phyloP scores from a whole-genome alignment of 2,888 invertebrate species.

The Aspidiotus destructor region DNA sequence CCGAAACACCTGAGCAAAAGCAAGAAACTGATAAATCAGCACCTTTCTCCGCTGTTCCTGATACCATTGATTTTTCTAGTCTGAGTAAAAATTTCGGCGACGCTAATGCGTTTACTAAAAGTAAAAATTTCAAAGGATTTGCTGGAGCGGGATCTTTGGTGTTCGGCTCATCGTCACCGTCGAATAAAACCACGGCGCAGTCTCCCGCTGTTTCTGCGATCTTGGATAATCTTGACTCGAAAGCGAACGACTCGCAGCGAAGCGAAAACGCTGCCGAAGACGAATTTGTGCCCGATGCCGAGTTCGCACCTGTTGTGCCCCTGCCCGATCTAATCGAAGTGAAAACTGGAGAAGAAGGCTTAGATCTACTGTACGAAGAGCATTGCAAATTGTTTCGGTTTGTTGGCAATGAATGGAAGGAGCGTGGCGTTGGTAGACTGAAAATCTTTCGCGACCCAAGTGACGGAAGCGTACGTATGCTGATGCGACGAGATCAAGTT shows the following conservation, averaged over 20 bases:
- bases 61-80: slow-evolving; percentile 6
- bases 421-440: slow-evolving; percentile 66
- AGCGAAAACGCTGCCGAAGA: slow-evolving; percentile 45
- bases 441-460: slow-evolving; percentile 50
- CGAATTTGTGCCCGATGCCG: slow-evolving; percentile 68
- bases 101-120: slow-evolving; percentile 6
- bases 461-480: slow-evolving; percentile 49
- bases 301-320: slow-evolving; percentile 59
- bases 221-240: slow-evolving; percentile 54
- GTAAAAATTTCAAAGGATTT: slow-evolving; percentile 37
- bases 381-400: slow-evolving; percentile 61
- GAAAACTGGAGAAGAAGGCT: slow-evolving; percentile 64
- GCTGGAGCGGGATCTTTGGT: slow-evolving; percentile 40
- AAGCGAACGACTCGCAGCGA: slow-evolving; percentile 4
- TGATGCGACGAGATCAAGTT: slow-evolving; percentile 69
- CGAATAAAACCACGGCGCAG: slow-evolving; percentile 23
- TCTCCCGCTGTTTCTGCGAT: slow-evolving; percentile 38
- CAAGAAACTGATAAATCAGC: neutral
- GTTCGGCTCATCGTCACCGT: slow-evolving; percentile 37
- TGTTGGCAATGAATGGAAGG: slow-evolving; percentile 67
- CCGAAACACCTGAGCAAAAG: neutral
- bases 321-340: slow-evolving; percentile 61
- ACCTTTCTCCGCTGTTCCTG: neutral
- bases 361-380: slow-evolving; percentile 57
- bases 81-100: slow-evolving; percentile 6